phyloP scores from a whole-genome alignment of 2,797 vertebrate species.

The Holocentrus rufus region DNA sequence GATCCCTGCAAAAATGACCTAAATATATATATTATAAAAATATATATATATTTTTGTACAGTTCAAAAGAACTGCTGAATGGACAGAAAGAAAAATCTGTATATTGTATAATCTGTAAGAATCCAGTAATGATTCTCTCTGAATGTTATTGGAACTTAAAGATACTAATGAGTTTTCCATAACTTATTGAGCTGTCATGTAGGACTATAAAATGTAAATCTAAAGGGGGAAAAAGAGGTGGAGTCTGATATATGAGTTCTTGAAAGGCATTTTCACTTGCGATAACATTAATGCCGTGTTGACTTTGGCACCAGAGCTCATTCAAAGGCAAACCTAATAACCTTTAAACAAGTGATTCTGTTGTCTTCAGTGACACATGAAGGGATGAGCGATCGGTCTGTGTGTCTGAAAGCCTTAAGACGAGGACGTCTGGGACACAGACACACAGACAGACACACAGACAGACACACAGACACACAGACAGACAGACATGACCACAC shows the following conservation, averaged over 20 bases:
- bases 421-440: slow-evolving; percentile 1
- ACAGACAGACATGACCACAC: neutral
- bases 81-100: too few relatives aligned
- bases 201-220: too few relatives aligned
- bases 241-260: neutral
- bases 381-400: slow-evolving; percentile 10
- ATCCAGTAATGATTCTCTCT: neutral
- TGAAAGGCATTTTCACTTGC: neutral
- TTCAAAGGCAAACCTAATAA: neutral
- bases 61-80: too few relatives aligned
- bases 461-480: too few relatives aligned
- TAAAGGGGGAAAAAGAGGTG: neutral
- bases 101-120: too few relatives aligned
- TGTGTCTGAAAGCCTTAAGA: slow-evolving; percentile 9
- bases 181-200: neutral
- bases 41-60: too few relatives aligned
- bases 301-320: neutral
- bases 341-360: slow-evolving; percentile 26
- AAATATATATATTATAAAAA: too few relatives aligned
- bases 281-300: neutral
- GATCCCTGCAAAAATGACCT: neutral
- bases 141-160: neutral
- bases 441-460: neutral
- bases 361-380: slow-evolving; percentile 15
- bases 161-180: too few relatives aligned